Conservation (phyloP, 2,888 invertebrate species). For the Rhaphigaster nebulosa region DNA sequence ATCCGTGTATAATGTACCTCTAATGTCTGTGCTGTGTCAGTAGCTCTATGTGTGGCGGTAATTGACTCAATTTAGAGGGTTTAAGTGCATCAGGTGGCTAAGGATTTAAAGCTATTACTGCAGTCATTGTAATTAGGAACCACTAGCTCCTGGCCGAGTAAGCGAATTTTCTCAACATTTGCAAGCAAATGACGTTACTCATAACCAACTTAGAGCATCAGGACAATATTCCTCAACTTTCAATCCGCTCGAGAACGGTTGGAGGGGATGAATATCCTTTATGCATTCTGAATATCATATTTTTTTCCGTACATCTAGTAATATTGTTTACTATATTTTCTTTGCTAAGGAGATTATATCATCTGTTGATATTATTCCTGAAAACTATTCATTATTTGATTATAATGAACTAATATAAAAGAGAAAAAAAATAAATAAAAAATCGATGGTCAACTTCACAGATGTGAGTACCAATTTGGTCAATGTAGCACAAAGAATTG, state of each 20-base stretch:
- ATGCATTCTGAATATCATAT: neutral
- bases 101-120: constrained; percentile 16
- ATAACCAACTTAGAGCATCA: neutral
- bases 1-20: neutral
- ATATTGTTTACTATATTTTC: neutral
- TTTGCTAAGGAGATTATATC: too few species aligned
- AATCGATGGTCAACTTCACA: too few species aligned
- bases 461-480: too few species aligned
- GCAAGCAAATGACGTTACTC: constrained; percentile 2
- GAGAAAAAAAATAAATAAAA: too few species aligned
- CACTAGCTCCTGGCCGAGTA: neutral
- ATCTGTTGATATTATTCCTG: too few species aligned
- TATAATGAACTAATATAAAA: too few species aligned
- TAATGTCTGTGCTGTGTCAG: neutral
- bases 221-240: neutral
- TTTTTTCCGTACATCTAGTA: neutral
- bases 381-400: too few species aligned
- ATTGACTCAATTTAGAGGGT: neutral
- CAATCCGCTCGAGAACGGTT: neutral
- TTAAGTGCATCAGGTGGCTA: constrained; percentile 2
- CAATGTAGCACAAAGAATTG: too few species aligned
- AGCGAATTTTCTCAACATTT: constrained; percentile 15
- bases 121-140: constrained; percentile 2
- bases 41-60: neutral
- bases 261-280: neutral